Conservation (phyloP, 92 coral and sea anemone genomes). For the Epizoanthus stellaris region DNA sequence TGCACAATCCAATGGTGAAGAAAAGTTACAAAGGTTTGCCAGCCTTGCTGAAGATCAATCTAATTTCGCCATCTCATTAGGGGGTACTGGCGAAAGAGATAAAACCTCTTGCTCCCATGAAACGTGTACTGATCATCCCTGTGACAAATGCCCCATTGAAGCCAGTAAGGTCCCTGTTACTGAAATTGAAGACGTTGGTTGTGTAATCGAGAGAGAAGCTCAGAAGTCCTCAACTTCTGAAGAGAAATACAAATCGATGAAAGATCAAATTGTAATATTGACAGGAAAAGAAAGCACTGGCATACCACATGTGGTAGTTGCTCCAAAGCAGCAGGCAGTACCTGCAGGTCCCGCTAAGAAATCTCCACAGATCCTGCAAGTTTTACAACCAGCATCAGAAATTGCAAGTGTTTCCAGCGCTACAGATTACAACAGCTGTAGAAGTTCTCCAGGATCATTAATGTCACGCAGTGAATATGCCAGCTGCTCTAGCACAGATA, state of each 20-base stretch:
- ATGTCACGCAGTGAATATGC: not conserved
- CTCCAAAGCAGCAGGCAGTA: not conserved
- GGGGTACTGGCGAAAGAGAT: not conserved
- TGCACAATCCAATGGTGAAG: not conserved
- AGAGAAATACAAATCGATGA: too few species aligned
- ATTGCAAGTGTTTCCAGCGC: conserved; percentile 1
- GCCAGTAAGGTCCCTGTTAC: not conserved
- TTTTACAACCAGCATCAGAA: conserved; percentile 8
- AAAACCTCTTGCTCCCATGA: not conserved
- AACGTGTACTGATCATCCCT: not conserved
- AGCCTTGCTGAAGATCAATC: not conserved
- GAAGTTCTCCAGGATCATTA: conserved; percentile 13
- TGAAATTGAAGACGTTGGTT: conserved; percentile 25
- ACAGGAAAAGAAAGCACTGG: not conserved
- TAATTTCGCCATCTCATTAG: not conserved
- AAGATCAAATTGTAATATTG: too few species aligned
- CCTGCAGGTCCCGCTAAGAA: not conserved
- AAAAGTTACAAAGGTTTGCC: too few species aligned
- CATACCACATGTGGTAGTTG: not conserved
- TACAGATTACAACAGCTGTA: conserved; percentile 26
- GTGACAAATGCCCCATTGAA: conserved; percentile 13
- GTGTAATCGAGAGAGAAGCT: not conserved
- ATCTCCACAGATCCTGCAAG: conserved; percentile 11
- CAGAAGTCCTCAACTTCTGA: not conserved
- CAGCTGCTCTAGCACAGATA: conserved; percentile 15